A percentile compares a stretch with the other conserved stretches of the same genome.
Evolutionary conservation across 2,797 vertebrate species (phyloP).

Genomic region (Rhodeus uyekii): DNA sequence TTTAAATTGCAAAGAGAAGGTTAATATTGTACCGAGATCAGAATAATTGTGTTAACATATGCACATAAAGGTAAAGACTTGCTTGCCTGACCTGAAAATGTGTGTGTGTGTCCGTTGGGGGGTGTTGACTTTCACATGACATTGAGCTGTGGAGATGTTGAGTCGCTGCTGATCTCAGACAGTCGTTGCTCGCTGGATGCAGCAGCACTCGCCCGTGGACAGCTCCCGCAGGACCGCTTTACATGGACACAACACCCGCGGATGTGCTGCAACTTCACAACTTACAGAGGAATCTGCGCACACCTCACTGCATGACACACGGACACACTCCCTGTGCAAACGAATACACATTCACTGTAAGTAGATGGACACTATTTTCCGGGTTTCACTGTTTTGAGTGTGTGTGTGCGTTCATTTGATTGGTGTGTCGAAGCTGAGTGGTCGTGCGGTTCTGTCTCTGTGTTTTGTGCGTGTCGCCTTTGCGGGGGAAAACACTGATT

Average conservation of each 20-base stretch:
- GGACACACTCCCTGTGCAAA: conserved; percentile 65
- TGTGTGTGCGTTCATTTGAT: not conserved
- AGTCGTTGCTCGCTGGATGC: conserved; percentile 75
- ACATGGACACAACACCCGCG: conserved; percentile 81
- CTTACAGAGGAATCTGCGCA: conserved; percentile 76
- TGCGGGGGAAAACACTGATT: not conserved
- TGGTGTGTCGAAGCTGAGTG: too few species aligned
- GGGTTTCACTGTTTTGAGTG: not conserved
- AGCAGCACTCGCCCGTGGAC: conserved; percentile 77
- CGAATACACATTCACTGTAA: conserved; percentile 72
- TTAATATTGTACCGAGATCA: not conserved
- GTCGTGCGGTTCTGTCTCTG: not conserved
- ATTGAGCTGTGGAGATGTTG: conserved; percentile 83
- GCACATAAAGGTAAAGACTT: not conserved
- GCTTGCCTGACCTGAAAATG: conserved; percentile 4
- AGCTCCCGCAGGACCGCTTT: conserved; percentile 74
- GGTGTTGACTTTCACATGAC: conserved; percentile 85
- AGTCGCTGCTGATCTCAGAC: conserved; percentile 82
- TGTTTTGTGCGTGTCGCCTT: not conserved
- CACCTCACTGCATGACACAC: conserved; percentile 73
- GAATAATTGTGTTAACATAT: not conserved
- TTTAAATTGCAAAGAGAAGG: not conserved
- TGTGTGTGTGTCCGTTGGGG: conserved; percentile 29
- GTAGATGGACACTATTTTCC: conserved; percentile 58
- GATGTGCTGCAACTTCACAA: conserved; percentile 79